Conservation (phyloP, 2,797 vertebrate genomes). For the Scarus forsteni region DNA sequence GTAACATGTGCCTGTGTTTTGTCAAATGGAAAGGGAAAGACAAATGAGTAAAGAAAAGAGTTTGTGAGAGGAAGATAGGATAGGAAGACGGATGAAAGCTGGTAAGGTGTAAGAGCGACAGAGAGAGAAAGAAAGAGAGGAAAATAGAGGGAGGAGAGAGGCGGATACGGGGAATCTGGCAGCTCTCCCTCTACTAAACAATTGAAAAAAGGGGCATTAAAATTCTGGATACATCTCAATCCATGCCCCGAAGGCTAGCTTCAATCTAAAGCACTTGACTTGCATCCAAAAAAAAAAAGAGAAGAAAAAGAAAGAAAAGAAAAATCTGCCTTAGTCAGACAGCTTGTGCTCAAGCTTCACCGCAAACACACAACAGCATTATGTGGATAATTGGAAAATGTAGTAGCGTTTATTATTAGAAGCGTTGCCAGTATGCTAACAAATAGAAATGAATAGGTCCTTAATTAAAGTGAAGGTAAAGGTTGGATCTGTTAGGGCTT, state of each 20-base stretch:
- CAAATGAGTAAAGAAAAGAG: constrained; percentile 42
- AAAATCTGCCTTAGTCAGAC: constrained; percentile 48
- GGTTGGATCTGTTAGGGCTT: constrained; percentile 58
- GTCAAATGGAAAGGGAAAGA: constrained; percentile 28
- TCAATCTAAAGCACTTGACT: constrained; percentile 74
- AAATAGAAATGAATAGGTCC: constrained; percentile 43
- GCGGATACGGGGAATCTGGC: constrained; percentile 42
- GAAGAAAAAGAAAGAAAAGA: constrained; percentile 11
- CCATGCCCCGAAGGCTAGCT: constrained; percentile 61
- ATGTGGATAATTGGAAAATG: constrained; percentile 65
- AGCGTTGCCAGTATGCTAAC: constrained; percentile 44
- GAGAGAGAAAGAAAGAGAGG: neutral
- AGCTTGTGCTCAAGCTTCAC: constrained; percentile 50
- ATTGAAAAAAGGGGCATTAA: constrained; percentile 66
- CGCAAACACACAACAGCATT: constrained; percentile 41
- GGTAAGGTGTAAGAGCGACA: constrained; percentile 23
- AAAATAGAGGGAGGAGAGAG: constrained; percentile 10
- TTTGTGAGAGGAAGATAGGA: constrained; percentile 44
- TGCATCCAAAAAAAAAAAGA: constrained; percentile 55
- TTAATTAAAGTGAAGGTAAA: constrained; percentile 52
- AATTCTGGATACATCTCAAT: constrained; percentile 75
- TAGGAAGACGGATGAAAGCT: constrained; percentile 25
- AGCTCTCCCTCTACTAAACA: constrained; percentile 62
- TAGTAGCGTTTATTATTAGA: constrained; percentile 54
- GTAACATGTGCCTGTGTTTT: constrained; percentile 16